These are phyloP conservation scores for Oxytorus armatus DNA, from an alignment of 2,888 invertebrate genomes.

Conservation along the genomic window DNA sequence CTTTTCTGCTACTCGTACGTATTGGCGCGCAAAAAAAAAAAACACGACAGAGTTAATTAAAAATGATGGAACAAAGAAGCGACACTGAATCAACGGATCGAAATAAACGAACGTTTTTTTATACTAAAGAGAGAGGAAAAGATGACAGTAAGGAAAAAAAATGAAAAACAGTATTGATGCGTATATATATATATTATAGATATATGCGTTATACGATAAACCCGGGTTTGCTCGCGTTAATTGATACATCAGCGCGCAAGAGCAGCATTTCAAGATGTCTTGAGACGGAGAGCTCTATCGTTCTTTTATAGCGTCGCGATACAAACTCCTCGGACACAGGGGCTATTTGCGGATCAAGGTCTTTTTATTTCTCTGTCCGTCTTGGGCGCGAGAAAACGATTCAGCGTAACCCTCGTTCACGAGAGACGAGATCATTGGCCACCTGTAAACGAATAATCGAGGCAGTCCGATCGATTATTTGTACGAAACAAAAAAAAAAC, in stretches of 20 bases:
- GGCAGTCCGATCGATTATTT: no score
- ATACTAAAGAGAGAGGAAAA: neutral
- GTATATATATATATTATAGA: neutral
- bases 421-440: slow-evolving; percentile 48
- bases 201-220: neutral
- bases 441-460: neutral
- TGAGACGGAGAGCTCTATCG: slow-evolving; percentile 16
- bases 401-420: slow-evolving; percentile 49
- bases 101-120: neutral
- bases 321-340: slow-evolving; percentile 18
- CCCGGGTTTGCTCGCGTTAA: slow-evolving; percentile 37
- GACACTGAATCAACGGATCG: neutral
- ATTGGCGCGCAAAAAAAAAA: neutral
- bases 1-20: neutral
- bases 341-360: slow-evolving; percentile 72
- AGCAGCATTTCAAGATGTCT: slow-evolving; percentile 53
- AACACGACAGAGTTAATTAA: neutral
- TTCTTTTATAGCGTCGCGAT: slow-evolving; percentile 21
- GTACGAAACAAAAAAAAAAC: no score
- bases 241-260: slow-evolving; percentile 57
- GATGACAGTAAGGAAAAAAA: neutral
- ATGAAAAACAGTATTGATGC: neutral
- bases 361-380: slow-evolving; percentile 53
- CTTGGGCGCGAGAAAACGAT: slow-evolving; percentile 58
- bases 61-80: slow-evolving; percentile 7